Base-by-base conservation (phyloP, 2,113 vertebrate genomes). In the Scalopus aquaticus region DNA sequence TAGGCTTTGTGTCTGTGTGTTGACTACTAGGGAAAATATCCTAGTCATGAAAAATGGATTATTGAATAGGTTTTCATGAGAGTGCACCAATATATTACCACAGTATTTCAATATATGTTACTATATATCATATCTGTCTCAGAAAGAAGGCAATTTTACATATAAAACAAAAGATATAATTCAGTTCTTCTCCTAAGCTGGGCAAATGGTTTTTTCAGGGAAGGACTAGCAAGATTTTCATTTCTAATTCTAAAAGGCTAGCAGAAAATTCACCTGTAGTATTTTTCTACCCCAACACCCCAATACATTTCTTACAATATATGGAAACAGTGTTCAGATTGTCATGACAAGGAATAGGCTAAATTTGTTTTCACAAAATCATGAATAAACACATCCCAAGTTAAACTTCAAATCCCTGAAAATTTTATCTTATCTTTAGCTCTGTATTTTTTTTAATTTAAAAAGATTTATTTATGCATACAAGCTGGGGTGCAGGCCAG, bases 1-100 rank as follows among this genome's bases (percentile, higher is more conserved):
- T 69, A 15, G 93, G 84, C 81, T 97, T 97, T 54, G 97, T 88
- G 20, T 92, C 88, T 95, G 9, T 35, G 58, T 82, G 93, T 95
- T 94, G 79, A 73, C 44, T 95, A 22, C 91, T 56, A 72, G 49
- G 65, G 26, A 12, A 35, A 81, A 42, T 83, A 73, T 60, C 17
- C 30, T 49, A 60, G 46, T 35, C 26, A 69, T 60, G 49, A 62
- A 78, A 92, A 94, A 86, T 39, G 30, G 67, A 83, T 70, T 81
- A 44, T 54, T 90, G 62, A 67, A 92, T 32, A 58, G 32, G 26
- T 54, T 74, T 95, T 96, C 44, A 37, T 46, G 7, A 91, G 13
- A 93, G 84, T 9, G 37, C 3, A 60, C 54, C 32, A 91, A 60
- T 60, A 42, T 80, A 76, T 84, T 1, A 0, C 11, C 78, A 70